Evolutionary conservation across 2,113 vertebrate species (phyloP).

Genomic region (Notarius lentiginosus): DNA sequence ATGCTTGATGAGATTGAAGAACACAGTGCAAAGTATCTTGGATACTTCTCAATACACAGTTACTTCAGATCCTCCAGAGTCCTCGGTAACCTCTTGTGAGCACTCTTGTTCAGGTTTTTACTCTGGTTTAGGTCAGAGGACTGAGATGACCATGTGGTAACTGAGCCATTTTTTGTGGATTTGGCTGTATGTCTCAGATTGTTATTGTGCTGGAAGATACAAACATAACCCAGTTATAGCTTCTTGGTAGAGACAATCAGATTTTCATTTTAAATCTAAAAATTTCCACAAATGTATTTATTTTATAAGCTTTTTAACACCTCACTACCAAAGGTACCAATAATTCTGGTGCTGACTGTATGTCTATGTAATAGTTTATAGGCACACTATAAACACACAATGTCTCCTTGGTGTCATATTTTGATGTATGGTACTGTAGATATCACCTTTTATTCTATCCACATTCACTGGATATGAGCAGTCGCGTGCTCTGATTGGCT

Average conservation of each 20-base stretch:
- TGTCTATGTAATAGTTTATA: not conserved
- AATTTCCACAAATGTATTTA: not conserved
- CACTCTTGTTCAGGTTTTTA: not conserved
- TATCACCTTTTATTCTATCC: too few species aligned
- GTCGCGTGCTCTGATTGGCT: too few species aligned
- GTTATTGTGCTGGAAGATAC: not conserved
- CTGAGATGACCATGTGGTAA: not conserved
- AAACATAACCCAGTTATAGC: not conserved
- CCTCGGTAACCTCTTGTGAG: not conserved
- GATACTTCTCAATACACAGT: not conserved
- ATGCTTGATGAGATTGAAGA: not conserved
- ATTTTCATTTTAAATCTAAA: not conserved
- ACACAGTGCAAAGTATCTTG: not conserved
- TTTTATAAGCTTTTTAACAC: not conserved
- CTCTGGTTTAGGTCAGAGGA: not conserved
- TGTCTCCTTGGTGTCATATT: not conserved
- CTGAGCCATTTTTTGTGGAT: not conserved
- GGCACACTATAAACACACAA: not conserved
- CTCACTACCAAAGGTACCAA: not conserved
- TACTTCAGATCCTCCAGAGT: not conserved
- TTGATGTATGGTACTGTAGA: not conserved
- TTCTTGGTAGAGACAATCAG: not conserved
- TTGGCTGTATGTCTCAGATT: not conserved
- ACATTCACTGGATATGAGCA: too few species aligned
- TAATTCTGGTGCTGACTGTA: not conserved